phyloP scores from a whole-genome alignment of 2,113 vertebrate species.

The Trogon surrucura region DNA sequence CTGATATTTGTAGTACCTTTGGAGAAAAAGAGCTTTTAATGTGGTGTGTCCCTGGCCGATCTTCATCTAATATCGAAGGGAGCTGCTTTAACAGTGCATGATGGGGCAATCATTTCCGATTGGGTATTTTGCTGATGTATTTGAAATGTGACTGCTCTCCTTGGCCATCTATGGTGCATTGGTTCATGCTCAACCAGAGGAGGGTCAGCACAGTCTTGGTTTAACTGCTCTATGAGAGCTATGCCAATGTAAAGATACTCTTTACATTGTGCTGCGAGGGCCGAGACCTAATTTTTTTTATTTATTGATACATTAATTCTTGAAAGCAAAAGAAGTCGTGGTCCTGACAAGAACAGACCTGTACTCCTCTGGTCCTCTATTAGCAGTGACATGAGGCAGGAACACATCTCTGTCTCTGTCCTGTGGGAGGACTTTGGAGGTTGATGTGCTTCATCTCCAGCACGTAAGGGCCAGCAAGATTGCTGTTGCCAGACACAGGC shows the following conservation, averaged over 20 bases:
- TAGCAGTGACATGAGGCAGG: rapidly evolving
- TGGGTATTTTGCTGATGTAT: not conserved
- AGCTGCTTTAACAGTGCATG: not conserved
- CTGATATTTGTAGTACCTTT: not conserved
- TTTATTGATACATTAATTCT: not conserved
- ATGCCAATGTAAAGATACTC: not conserved
- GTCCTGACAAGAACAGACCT: not conserved
- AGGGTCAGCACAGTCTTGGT: not conserved
- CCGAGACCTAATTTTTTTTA: conserved; percentile 6
- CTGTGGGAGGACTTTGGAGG: not conserved
- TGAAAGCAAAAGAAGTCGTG: not conserved
- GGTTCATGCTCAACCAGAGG: not conserved
- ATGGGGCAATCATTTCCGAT: not conserved
- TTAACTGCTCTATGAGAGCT: conserved; percentile 15
- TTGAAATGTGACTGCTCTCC: not conserved
- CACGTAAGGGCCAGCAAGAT: not conserved
- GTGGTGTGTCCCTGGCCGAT: not conserved
- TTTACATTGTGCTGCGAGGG: not conserved
- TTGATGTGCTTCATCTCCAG: not conserved
- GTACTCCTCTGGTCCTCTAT: not conserved
- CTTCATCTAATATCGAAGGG: conserved; percentile 3
- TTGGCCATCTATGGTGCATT: not conserved
- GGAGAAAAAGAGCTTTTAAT: conserved; percentile 14
- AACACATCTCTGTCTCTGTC: not conserved
- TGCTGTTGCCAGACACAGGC: not conserved